phyloP scores from a whole-genome alignment of 2,113 vertebrate species.

The Pampusana beccarii region DNA sequence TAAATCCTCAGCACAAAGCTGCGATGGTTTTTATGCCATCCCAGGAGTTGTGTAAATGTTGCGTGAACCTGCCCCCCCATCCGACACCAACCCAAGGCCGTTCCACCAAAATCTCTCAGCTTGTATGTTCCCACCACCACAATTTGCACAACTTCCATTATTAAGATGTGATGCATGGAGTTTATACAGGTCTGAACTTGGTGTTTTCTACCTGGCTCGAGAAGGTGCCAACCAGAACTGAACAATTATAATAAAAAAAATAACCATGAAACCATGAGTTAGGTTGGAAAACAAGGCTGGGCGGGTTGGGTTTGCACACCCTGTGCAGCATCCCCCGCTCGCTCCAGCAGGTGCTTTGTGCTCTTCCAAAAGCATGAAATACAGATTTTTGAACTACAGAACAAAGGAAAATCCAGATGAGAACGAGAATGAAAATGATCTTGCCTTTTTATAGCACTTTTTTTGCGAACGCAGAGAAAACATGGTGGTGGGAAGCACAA shows the following conservation, averaged over 20 bases:
- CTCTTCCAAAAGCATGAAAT: constrained; percentile 6
- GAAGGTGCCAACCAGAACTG: constrained; percentile 18
- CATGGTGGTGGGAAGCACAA: not conserved
- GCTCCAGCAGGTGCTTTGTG: not conserved
- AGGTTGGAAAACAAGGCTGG: too few species aligned
- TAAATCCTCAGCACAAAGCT: not conserved
- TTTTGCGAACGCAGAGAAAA: not conserved
- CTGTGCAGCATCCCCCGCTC: not conserved
- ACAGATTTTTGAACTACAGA: not conserved
- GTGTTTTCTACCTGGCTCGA: not conserved
- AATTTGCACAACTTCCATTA: not conserved
- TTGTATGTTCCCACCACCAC: constrained; percentile 17
- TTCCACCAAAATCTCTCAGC: too few species aligned
- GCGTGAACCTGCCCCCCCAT: too few species aligned
- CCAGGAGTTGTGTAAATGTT: too few species aligned
- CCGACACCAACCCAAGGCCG: too few species aligned
- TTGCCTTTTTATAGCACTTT: not conserved
- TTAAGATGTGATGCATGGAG: not conserved
- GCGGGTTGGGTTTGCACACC: not conserved
- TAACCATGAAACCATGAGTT: too few species aligned
- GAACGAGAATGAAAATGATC: not conserved
- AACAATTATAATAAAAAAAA: too few species aligned
- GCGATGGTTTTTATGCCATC: not conserved
- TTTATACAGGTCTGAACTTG: not conserved
- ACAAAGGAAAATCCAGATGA: not conserved